These are phyloP conservation scores for Solea solea DNA, from an alignment of 2,113 vertebrate genomes.

Conservation along the genomic window DNA sequence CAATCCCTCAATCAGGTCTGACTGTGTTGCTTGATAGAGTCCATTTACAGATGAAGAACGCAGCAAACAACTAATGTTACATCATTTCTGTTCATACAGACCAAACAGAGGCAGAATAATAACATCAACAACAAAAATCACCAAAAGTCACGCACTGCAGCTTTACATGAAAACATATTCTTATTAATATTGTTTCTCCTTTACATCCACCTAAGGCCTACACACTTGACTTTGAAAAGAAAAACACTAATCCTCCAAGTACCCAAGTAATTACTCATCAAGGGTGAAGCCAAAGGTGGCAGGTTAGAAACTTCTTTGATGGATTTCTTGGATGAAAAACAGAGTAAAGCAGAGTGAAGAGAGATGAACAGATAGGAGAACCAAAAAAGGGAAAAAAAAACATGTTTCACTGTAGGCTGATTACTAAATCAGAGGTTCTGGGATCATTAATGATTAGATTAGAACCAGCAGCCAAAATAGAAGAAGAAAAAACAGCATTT, in stretches of 20 bases:
- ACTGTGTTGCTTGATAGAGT: no score
- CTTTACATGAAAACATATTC: no score
- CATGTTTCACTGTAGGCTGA: constrained; percentile 18
- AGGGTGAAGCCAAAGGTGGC: constrained; percentile 15
- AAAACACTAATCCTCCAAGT: background rate
- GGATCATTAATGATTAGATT: constrained; percentile 16
- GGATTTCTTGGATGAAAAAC: constrained; percentile 26
- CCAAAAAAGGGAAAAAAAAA: background rate
- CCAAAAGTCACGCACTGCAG: no score
- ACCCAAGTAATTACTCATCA: background rate
- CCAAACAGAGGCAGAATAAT: no score
- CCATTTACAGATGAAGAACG: no score
- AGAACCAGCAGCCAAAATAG: background rate
- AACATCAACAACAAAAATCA: background rate
- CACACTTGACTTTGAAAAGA: background rate
- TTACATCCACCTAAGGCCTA: background rate
- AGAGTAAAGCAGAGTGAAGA: background rate
- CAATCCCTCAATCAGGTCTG: no score
- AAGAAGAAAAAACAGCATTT: constrained; percentile 22
- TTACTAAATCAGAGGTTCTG: constrained; percentile 15
- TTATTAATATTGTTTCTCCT: no score
- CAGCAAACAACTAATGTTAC: no score
- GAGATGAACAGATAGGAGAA: background rate
- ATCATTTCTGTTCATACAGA: no score
- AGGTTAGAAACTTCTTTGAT: constrained; percentile 15